Conservation (phyloP, 1,140 invertebrate species). For the Scaptomyza graminum region DNA sequence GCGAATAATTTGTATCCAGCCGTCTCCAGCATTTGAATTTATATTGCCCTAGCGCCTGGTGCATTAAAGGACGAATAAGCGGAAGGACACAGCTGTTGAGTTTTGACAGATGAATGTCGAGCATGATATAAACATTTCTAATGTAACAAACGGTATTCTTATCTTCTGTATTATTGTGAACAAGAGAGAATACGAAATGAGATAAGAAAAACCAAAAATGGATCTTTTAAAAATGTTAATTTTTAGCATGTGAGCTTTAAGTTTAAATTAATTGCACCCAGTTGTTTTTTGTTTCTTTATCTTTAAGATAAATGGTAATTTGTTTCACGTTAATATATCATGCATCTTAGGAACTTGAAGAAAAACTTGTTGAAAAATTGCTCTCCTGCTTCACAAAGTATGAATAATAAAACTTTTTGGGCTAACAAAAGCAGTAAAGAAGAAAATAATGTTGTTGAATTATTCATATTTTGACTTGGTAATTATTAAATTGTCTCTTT, state of each 20-base stretch:
- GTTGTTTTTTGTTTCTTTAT: slow-evolving; percentile 20
- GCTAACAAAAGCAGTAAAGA: slow-evolving; percentile 6
- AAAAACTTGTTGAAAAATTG: slow-evolving; percentile 3
- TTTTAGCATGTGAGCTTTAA: slow-evolving; percentile 24
- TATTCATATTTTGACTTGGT: background rate
- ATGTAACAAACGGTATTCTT: slow-evolving; percentile 23
- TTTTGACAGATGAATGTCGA: slow-evolving; percentile 77
- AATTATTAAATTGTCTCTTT: background rate
- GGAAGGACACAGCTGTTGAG: slow-evolving; percentile 63
- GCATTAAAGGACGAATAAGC: slow-evolving; percentile 36
- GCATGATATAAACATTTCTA: slow-evolving; percentile 73
- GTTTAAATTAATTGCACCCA: slow-evolving; percentile 37
- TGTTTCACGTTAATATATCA: slow-evolving; percentile 24
- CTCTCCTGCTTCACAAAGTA: slow-evolving; percentile 17
- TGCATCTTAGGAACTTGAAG: slow-evolving; percentile 12
- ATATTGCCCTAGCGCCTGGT: slow-evolving; percentile 35
- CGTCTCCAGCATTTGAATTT: slow-evolving; percentile 45
- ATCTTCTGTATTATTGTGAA: background rate
- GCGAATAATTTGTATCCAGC: slow-evolving; percentile 65
- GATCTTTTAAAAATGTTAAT: background rate
- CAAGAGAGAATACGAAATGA: background rate
- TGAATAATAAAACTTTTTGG: slow-evolving; percentile 17
- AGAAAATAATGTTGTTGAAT: background rate
- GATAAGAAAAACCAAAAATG: background rate
- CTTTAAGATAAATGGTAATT: slow-evolving; percentile 10